Evolutionary conservation across 2,113 vertebrate species (phyloP).

Genomic region (Lonchura striata): DNA sequence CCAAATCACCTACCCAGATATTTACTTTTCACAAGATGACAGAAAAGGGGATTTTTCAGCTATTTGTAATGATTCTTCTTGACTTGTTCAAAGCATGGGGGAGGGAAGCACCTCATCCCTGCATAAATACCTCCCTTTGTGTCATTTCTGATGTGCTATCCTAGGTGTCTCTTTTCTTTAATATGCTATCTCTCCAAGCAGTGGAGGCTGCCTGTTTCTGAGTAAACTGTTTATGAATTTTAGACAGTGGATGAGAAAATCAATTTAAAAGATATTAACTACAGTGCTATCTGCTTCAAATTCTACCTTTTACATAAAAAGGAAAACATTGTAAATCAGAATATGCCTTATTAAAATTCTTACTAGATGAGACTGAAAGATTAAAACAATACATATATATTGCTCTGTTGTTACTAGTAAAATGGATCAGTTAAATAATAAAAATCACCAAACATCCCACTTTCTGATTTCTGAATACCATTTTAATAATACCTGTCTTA

Average conservation of each 20-base stretch:
- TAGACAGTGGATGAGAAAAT: slow-evolving; percentile 15
- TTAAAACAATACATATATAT: neutral
- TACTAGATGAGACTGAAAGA: neutral
- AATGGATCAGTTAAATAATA: neutral
- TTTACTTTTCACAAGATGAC: neutral
- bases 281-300: neutral
- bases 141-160: neutral
- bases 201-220: neutral
- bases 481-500: neutral
- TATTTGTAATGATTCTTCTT: slow-evolving; percentile 7
- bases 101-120: slow-evolving; percentile 18
- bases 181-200: neutral
- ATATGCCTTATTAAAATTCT: neutral
- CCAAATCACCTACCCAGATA: neutral
- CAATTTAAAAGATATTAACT: neutral
- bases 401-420: neutral
- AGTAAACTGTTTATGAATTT: slow-evolving; percentile 40
- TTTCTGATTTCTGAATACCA: neutral
- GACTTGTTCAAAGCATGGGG: neutral
- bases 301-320: neutral
- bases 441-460: neutral
- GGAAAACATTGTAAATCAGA: neutral
- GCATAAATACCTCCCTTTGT: slow-evolving; percentile 13
- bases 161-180: slow-evolving; percentile 12
- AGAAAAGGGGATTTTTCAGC: slow-evolving; percentile 11